Conservation (phyloP, 2,113 vertebrate genomes). For the Hyaena hyaena region DNA sequence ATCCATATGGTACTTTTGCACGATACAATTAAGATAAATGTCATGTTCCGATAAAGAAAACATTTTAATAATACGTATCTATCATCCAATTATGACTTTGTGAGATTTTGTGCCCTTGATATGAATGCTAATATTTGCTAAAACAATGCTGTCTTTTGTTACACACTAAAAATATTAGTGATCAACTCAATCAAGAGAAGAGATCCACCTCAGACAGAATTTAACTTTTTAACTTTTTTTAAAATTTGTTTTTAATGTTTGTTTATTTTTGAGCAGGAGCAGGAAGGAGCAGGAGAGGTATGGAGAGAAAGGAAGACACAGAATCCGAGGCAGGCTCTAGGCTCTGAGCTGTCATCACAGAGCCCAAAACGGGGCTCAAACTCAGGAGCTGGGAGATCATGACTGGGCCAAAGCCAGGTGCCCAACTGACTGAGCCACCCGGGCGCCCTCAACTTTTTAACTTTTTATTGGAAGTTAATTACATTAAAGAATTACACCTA, state of each 20-base stretch:
- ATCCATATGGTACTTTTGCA: background rate
- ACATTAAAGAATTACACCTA: background rate
- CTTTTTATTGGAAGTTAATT: constrained; percentile 36
- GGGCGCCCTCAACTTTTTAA: constrained; percentile 7
- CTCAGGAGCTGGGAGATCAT: too few species aligned
- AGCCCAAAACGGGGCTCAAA: too few species aligned
- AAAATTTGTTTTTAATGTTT: too few species aligned
- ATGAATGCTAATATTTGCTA: background rate
- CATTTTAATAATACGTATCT: background rate
- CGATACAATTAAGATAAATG: background rate
- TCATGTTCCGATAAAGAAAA: background rate
- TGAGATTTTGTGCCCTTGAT: background rate
- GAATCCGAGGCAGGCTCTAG: too few species aligned
- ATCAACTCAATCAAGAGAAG: background rate
- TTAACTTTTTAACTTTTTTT: constrained; percentile 44
- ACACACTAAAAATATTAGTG: background rate
- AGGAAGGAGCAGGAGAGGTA: too few species aligned
- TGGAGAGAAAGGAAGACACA: too few species aligned
- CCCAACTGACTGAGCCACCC: too few species aligned
- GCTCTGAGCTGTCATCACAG: too few species aligned
- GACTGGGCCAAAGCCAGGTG: too few species aligned
- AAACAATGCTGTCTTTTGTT: background rate
- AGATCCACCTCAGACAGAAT: background rate
- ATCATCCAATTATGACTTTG: background rate
- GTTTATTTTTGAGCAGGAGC: too few species aligned